phyloP scores from a whole-genome alignment of 2,113 vertebrate genomes.

The Strix uralensis region DNA sequence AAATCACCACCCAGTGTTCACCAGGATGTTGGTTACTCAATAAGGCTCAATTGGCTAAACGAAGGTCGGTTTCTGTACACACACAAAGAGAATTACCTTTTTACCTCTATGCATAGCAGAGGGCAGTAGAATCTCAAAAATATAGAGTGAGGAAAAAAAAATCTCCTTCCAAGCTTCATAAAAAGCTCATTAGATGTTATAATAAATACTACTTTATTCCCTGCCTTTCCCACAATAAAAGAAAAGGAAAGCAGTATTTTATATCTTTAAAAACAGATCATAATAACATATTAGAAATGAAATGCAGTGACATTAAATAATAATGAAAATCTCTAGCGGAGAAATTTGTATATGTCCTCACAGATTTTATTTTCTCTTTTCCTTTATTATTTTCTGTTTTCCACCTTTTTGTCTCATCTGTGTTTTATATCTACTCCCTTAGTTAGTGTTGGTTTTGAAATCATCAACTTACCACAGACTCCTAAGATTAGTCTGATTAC shows the following conservation, averaged over 20 bases:
- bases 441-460: neutral
- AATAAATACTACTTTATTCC: neutral
- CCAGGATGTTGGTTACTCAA: neutral
- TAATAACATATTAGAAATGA: neutral
- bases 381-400: neutral
- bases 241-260: neutral
- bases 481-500: neutral
- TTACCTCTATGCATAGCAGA: neutral
- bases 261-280: neutral
- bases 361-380: neutral
- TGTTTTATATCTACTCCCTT: neutral
- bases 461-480: neutral
- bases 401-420: neutral
- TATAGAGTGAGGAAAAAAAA: neutral
- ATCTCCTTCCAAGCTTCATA: neutral
- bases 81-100: neutral
- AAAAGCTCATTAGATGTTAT: neutral
- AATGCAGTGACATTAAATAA: neutral
- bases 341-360: neutral
- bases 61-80: neutral
- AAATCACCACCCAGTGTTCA: rapidly evolving
- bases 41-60: rapidly evolving
- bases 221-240: neutral
- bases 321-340: neutral
- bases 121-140: neutral